Evolutionary conservation across 1,140 invertebrate species (phyloP).

Genomic region (Nasonia vitripennis): DNA sequence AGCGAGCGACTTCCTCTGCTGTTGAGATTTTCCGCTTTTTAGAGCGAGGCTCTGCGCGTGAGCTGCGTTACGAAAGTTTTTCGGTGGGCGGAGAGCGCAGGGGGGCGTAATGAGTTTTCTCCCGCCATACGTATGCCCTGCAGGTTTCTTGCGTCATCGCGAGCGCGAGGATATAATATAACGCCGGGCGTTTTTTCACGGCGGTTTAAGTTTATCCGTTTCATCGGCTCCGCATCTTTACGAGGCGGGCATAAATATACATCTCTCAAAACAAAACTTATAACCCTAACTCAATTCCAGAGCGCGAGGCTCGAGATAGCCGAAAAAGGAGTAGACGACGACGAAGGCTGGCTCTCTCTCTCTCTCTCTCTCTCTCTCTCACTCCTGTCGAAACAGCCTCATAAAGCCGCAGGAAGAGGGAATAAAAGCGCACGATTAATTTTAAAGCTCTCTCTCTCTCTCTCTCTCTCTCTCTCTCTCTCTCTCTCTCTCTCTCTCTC

Average conservation of each 20-base stretch:
- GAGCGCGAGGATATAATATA: neutral
- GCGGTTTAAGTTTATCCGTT: neutral
- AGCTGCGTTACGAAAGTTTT: neutral
- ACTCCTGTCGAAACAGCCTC: neutral
- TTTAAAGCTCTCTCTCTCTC: slow-evolving; percentile 27
- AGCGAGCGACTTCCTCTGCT: neutral
- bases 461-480: too few relatives aligned
- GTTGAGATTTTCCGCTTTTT: slow-evolving; percentile 1
- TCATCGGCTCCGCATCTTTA: neutral
- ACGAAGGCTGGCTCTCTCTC: too few relatives aligned
- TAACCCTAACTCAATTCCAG: neutral
- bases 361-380: too few relatives aligned
- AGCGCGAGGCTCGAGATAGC: neutral
- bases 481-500: too few relatives aligned
- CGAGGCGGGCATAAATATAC: neutral
- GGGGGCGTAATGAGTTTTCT: neutral
- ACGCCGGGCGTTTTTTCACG: neutral
- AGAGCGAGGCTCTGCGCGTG: neutral
- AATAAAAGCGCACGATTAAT: slow-evolving; percentile 41
- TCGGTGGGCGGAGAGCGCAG: neutral
- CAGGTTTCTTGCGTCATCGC: neutral
- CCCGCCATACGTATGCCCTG: neutral
- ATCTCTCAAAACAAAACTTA: neutral
- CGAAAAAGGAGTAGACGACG: neutral
- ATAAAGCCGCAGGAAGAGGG: slow-evolving; percentile 4